phyloP scores from a whole-genome alignment of 1,140 invertebrate genomes.

The Micrasema minimum region DNA sequence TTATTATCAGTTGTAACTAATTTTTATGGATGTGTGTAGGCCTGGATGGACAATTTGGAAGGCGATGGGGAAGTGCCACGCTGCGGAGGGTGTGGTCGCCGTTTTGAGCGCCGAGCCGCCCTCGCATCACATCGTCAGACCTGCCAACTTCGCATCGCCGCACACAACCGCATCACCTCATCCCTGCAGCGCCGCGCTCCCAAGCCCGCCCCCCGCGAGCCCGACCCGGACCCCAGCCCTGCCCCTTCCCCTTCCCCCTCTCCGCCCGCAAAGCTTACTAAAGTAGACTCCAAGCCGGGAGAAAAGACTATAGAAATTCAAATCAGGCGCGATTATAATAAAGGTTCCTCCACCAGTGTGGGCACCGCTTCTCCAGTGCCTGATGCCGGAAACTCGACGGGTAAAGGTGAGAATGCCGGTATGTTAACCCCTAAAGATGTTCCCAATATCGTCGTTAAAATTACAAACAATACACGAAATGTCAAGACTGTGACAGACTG shows the following conservation, averaged over 20 bases:
- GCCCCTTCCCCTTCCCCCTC: not conserved
- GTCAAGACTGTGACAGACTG: constrained; percentile 43
- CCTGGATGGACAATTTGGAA: constrained; percentile 72
- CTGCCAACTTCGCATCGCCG: constrained; percentile 60
- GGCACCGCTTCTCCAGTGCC: constrained; percentile 35
- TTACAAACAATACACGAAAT: constrained; percentile 17
- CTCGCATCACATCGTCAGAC: constrained; percentile 73
- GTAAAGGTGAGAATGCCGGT: constrained; percentile 34
- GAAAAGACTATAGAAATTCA: constrained; percentile 52
- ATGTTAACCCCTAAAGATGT: constrained; percentile 30
- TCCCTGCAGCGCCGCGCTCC: constrained; percentile 23
- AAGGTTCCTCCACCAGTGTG: constrained; percentile 34
- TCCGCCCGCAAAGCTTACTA: constrained; percentile 37
- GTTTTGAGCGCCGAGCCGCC: constrained; percentile 75
- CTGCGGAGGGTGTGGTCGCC: constrained; percentile 75
- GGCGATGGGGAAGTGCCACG: constrained; percentile 67
- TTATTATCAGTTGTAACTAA: not conserved
- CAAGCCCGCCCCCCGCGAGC: constrained; percentile 20
- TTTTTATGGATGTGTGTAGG: constrained; percentile 48
- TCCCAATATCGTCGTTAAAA: constrained; percentile 35
- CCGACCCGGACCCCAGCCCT: constrained; percentile 4
- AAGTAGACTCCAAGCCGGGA: constrained; percentile 41
- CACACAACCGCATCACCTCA: constrained; percentile 47
- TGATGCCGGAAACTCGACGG: constrained; percentile 25
- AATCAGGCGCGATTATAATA: constrained; percentile 51